A percentile compares a stretch with the other conserved stretches of the same genome.
These are phyloP conservation scores for Eidolon dupreanum DNA, from an alignment of 2,797 vertebrate genomes.

Conservation along the genomic window DNA sequence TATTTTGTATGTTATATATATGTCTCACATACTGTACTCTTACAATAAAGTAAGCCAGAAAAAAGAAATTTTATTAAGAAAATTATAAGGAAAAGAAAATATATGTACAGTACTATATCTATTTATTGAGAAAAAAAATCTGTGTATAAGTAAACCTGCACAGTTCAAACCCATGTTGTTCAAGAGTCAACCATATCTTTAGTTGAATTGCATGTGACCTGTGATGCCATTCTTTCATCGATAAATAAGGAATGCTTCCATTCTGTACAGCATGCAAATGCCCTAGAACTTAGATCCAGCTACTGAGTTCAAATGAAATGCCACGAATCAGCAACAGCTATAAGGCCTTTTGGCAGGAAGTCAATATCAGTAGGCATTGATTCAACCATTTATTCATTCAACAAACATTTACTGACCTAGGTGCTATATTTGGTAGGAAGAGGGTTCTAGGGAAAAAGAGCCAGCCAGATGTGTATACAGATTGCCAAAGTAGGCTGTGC, in stretches of 20 bases:
- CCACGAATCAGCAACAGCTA: background rate
- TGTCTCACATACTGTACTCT: background rate
- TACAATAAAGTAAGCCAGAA: background rate
- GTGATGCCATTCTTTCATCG: background rate
- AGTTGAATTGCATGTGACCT: background rate
- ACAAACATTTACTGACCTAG: background rate
- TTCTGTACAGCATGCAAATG: background rate
- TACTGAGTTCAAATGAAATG: background rate
- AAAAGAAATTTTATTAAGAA: background rate
- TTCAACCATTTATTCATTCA: constrained; percentile 52
- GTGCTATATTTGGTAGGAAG: background rate
- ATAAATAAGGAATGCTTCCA: background rate
- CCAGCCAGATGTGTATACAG: background rate
- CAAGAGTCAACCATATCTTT: background rate
- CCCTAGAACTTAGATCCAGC: background rate
- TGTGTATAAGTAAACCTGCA: background rate
- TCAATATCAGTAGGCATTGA: background rate
- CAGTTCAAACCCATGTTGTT: background rate
- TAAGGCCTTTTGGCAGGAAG: background rate
- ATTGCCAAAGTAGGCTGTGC: background rate
- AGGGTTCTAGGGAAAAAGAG: background rate
- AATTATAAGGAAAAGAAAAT: background rate
- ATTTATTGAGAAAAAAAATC: background rate
- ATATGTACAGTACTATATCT: background rate
- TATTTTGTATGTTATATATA: background rate